Conservation (phyloP, 2,888 invertebrate species). For the Polymixis lichenea region DNA sequence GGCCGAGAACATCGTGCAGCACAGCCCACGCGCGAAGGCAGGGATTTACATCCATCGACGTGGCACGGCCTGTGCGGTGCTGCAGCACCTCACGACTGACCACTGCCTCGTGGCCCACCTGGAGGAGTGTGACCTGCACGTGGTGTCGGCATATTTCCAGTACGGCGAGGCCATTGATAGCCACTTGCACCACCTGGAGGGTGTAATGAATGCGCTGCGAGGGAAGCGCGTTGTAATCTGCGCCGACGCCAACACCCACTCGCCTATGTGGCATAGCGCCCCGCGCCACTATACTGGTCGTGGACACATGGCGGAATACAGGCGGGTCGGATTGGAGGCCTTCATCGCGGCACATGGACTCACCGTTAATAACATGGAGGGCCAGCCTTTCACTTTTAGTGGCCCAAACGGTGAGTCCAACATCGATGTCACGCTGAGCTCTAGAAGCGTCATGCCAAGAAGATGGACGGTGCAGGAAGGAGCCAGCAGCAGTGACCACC, state of each 20-base stretch:
- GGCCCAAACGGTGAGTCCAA: too few relatives aligned
- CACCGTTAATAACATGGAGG: too few relatives aligned
- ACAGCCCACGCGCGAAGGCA: accelerated
- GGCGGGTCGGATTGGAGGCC: too few relatives aligned
- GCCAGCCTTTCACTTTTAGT: too few relatives aligned
- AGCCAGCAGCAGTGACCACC: not conserved
- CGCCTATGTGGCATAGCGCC: too few relatives aligned
- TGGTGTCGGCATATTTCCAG: constrained; percentile 30
- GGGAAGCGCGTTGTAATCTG: constrained; percentile 41
- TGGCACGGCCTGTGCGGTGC: not conserved
- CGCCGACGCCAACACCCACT: constrained; percentile 40
- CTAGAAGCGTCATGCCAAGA: too few relatives aligned
- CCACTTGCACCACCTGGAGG: constrained; percentile 50
- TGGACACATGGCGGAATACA: too few relatives aligned
- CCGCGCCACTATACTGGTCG: too few relatives aligned
- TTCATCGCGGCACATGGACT: too few relatives aligned
- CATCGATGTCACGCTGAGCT: too few relatives aligned
- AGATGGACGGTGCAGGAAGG: too few relatives aligned
- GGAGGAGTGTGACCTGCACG: not conserved
- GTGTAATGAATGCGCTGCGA: constrained; percentile 23
- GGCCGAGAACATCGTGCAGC: accelerated
- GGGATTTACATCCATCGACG: accelerated
- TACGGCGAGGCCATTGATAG: not conserved
- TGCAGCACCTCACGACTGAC: not conserved
- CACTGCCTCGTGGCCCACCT: constrained; percentile 3